Base-by-base conservation (phyloP, 2,113 vertebrate genomes). In the Tylochromis polylepis region DNA sequence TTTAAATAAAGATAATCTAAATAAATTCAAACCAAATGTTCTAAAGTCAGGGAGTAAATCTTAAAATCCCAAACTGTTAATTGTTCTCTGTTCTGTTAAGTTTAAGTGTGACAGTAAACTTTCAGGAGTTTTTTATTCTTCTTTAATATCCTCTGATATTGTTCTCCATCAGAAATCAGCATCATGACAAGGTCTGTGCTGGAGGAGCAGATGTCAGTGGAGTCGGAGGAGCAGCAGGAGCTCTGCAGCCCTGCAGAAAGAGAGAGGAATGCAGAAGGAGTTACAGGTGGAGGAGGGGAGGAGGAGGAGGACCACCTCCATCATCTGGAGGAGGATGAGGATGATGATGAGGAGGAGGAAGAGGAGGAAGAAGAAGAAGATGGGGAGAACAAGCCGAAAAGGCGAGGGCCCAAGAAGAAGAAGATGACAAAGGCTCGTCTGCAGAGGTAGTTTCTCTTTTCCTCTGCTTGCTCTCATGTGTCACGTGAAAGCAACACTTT, bases 361-460 rank as follows among this genome's bases (percentile, higher is more conserved):
- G 98, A 98, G 0, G 98, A 99, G 6, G 97, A 98, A 8, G 98
- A 97, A 14, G 97, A 98, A 6, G 98, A 98, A 0, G 98, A 98
- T 1, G 98, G 98, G 4, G 97, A 98, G 57, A 97, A 97, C 90
- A 99, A 98, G 90, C 99, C 99, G 81, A 99, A 99, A 90, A 95
- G 98, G 65, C 96, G 99, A 8, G 99, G 99, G 10, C 99, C 98
- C 12, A 99, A 99, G 91, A 99, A 99, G 97, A 99, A 99, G 96
- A 99, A 99, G 93, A 99, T 99, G 98, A 99, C 98, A 9, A 99
- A 99, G 95, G 98, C 99, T 1, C 97, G 99, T 4, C 14, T 98
- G 88, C 98, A 99, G 94, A 97, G 99, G 79, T 95, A 36, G 14
- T 20, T 22, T 34, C 70, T 24, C 11, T 58, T 58, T 46, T 53